phyloP scores from a whole-genome alignment of 2,888 invertebrate genomes.

The Limnephilus lunatus region DNA sequence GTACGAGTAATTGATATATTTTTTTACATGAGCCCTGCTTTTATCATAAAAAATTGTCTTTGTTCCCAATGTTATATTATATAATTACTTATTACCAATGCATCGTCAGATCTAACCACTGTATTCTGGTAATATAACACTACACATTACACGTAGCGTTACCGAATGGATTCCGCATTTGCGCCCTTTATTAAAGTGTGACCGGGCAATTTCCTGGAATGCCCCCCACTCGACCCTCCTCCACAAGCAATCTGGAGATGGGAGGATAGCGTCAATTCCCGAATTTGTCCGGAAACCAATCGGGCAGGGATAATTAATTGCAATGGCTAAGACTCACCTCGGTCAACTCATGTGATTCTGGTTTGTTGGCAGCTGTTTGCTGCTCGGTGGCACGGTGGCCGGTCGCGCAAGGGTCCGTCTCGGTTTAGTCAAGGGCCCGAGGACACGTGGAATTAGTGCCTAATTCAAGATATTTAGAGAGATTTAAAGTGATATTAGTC shows the following conservation, averaged over 20 bases:
- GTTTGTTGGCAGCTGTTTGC: not conserved
- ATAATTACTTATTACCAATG: not conserved
- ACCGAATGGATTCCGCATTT: not conserved
- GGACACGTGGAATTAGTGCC: not conserved
- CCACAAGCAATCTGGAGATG: conserved; percentile 25
- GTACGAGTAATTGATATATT: too few species aligned
- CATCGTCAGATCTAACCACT: not conserved
- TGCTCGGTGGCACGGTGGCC: not conserved
- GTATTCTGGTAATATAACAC: not conserved
- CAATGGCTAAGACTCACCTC: conserved; percentile 25
- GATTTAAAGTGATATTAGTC: too few species aligned
- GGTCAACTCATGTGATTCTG: conserved; percentile 9
- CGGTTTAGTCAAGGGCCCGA: not conserved
- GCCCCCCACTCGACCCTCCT: not conserved
- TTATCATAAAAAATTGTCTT: too few species aligned
- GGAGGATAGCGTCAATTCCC: conserved; percentile 41
- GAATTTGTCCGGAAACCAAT: conserved; percentile 39
- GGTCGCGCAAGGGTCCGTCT: not conserved
- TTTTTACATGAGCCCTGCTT: too few species aligned
- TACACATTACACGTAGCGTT: not conserved
- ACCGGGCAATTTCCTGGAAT: conserved; percentile 10
- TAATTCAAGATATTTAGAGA: not conserved
- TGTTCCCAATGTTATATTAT: too few species aligned
- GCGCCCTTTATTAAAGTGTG: not conserved
- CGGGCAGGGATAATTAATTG: conserved; percentile 34